These are phyloP conservation scores for Helarctos malayanus DNA, from an alignment of 2,797 vertebrate species.

Conservation along the genomic window DNA sequence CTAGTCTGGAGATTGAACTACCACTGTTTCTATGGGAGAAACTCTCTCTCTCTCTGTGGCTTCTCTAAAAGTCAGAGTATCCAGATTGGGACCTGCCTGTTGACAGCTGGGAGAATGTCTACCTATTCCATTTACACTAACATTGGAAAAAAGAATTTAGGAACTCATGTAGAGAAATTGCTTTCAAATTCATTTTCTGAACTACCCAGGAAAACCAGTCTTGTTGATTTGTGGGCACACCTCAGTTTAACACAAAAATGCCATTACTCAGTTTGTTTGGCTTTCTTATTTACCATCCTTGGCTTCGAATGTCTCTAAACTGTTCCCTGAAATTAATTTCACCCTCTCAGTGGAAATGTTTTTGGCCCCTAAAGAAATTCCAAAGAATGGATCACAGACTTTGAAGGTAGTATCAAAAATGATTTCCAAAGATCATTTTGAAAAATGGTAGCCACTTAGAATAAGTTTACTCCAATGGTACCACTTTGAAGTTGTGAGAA, in stretches of 20 bases:
- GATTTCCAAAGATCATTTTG: conserved; percentile 46
- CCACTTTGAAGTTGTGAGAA: background rate
- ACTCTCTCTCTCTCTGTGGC: background rate
- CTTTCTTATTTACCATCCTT: conserved; percentile 43
- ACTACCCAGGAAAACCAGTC: conserved; percentile 10
- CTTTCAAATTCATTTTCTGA: conserved; percentile 68
- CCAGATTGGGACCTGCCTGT: background rate
- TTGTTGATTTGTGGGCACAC: conserved; percentile 38
- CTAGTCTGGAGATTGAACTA: background rate
- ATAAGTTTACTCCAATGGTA: conserved; percentile 42
- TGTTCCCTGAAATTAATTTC: conserved; percentile 27
- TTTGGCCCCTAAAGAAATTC: conserved; percentile 52
- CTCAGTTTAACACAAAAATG: conserved; percentile 39
- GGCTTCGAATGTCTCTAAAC: conserved; percentile 25
- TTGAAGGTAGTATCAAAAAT: conserved; percentile 15
- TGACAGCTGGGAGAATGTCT: background rate
- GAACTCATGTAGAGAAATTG: conserved; percentile 55
- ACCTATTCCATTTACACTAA: background rate
- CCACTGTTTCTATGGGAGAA: conserved; percentile 15
- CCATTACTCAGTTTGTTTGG: conserved; percentile 49
- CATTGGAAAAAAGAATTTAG: background rate
- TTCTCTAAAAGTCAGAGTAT: conserved; percentile 28
- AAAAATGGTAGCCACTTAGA: conserved; percentile 53
- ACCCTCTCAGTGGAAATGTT: conserved; percentile 49
- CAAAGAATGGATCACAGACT: conserved; percentile 36